Evolutionary conservation across 1,140 invertebrate genomes (phyloP), one percentile per base, ranked within the genome.

Genomic region (Venturia canescens): DNA sequence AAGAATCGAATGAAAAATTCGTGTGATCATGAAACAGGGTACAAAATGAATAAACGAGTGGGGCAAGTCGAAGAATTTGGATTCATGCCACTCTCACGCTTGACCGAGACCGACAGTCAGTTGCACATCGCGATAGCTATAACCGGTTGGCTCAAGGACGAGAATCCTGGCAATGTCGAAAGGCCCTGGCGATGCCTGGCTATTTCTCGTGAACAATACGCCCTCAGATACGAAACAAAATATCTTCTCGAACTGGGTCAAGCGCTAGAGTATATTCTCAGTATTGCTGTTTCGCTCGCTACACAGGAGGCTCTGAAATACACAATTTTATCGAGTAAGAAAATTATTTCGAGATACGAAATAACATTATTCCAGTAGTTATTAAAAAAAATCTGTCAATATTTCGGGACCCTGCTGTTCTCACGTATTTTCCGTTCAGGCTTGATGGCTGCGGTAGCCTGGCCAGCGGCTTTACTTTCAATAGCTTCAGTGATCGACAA

Each of bases 251-350:
- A 95, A 86, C 85, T 96, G 27, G 95, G 95, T 6, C 89, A 93
- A 84, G 94, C 94, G 15, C 92, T 95, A 82, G 94, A 95, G 80
- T 94, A 95, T 81, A 91, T 95, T 44, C 88, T 95, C 23, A 93
- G 92, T 80, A 94, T 95, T 83, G 95, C 94, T 53, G 92, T 96
- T 27, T 92, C 93, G 16, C 92, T 95, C 88, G 95, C 95, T 21
- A 94, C 95, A 13, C 95, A 96, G 86, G 95, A 96, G 89, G 94
- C 94, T n/a, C 91, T 96, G 0, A 96, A 96, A 88, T 94, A 94
- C 80, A 96, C 95, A 23, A 93, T 96, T 77, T 88, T 96, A 18
- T 94, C 94, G 80, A 94, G 94, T 95, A 85, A 79, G 87, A 70
- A 83, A 5, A 21, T 74, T 34, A 50, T 77, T 79, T 27, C 18